Evolutionary conservation across 2,797 vertebrate species (phyloP).

Genomic region (Nyctalus aviator): DNA sequence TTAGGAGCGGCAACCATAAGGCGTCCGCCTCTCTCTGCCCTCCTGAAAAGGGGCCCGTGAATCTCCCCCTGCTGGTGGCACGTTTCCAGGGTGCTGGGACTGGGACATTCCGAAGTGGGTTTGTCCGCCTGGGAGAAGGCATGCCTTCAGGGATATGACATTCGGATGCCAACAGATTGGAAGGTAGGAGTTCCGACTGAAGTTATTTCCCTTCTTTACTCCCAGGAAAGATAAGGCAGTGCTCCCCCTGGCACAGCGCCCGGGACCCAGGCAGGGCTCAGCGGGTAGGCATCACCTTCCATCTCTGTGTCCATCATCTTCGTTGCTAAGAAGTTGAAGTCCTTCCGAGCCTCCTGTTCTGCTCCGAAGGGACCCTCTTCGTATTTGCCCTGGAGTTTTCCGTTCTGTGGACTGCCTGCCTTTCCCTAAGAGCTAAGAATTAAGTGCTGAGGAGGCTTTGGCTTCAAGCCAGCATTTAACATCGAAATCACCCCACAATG

Average conservation of each 20-base stretch:
- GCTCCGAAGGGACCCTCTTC: background rate
- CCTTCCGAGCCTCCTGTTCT: constrained; percentile 12
- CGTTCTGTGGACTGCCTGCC: constrained; percentile 9
- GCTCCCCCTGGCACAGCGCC: background rate
- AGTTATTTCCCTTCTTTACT: background rate
- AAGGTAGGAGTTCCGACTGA: constrained; percentile 27
- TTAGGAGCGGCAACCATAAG: background rate
- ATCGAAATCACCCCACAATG: constrained; percentile 70
- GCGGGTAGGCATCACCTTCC: background rate
- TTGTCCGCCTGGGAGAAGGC: background rate
- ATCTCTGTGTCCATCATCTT: background rate
- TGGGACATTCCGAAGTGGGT: background rate
- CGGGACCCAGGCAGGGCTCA: background rate
- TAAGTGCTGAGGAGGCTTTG: constrained; percentile 49
- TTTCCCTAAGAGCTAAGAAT: constrained; percentile 36
- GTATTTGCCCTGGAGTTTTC: background rate
- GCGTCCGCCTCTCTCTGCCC: background rate
- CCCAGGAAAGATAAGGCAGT: background rate
- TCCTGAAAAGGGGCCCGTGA: background rate
- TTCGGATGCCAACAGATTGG: background rate
- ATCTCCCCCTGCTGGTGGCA: background rate
- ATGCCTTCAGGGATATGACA: background rate
- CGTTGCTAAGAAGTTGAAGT: background rate
- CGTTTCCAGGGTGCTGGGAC: background rate
- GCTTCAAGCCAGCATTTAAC: constrained; percentile 66